Evolutionary conservation across 1,140 invertebrate species (phyloP).

Genomic region (Chelonus insularis): DNA sequence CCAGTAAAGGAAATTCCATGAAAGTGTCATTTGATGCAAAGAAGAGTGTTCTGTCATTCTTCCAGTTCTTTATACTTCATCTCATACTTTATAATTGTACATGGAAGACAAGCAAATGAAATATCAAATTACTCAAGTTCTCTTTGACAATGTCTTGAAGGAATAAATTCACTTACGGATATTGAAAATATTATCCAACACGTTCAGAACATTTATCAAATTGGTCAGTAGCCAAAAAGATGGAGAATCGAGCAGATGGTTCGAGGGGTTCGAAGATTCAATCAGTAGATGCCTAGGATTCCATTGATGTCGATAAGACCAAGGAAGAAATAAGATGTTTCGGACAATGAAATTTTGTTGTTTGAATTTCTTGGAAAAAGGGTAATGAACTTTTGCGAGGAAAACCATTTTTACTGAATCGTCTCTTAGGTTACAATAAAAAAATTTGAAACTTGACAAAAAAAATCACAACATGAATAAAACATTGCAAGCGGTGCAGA

Average conservation of each 20-base stretch:
- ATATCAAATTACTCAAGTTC: slow-evolving; percentile 20
- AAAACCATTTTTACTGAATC: too few relatives aligned
- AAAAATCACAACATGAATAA: too few relatives aligned
- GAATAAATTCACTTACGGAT: slow-evolving; percentile 27
- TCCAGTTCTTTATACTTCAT: slow-evolving; percentile 23
- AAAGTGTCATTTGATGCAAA: slow-evolving; percentile 44
- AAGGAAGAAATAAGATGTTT: slow-evolving; percentile 51
- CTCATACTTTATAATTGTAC: slow-evolving; percentile 37
- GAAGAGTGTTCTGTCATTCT: slow-evolving; percentile 30
- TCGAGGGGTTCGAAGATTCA: slow-evolving; percentile 43
- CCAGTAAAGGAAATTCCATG: slow-evolving; percentile 26
- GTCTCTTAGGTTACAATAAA: too few relatives aligned
- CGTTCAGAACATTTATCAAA: slow-evolving; percentile 58
- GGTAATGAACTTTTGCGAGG: too few relatives aligned
- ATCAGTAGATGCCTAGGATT: slow-evolving; percentile 57
- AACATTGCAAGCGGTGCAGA: too few relatives aligned
- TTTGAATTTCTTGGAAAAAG: neutral
- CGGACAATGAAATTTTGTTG: slow-evolving; percentile 40
- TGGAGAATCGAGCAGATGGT: slow-evolving; percentile 22
- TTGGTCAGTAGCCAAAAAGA: slow-evolving; percentile 10
- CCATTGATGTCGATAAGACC: slow-evolving; percentile 50
- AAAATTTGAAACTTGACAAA: too few relatives aligned
- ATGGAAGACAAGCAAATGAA: slow-evolving; percentile 23
- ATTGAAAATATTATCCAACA: slow-evolving; percentile 54
- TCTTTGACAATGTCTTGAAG: slow-evolving; percentile 11